Evolutionary conservation across 2,797 vertebrate species (phyloP).

Genomic region (Parauchenoglanis punctatus): DNA sequence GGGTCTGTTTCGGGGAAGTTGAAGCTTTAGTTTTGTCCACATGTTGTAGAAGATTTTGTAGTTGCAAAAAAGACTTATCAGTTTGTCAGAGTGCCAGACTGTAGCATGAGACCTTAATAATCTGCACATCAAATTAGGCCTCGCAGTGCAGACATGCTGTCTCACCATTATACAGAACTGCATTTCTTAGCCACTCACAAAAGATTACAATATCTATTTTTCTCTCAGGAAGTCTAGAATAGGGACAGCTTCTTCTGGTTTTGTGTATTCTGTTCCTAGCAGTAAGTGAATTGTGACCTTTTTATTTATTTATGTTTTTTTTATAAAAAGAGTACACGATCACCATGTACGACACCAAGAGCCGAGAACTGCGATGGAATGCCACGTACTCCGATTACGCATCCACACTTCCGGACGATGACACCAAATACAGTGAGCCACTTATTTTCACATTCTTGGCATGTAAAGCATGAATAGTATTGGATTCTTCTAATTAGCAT

Average conservation of each 20-base stretch:
- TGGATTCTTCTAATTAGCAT: too few relatives aligned
- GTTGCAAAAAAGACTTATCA: background rate
- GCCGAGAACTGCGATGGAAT: constrained; percentile 93
- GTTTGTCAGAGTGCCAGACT: background rate
- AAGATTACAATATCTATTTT: background rate
- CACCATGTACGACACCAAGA: constrained; percentile 99
- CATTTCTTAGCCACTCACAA: background rate
- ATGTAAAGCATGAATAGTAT: background rate
- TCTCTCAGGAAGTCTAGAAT: background rate
- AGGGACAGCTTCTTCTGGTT: background rate
- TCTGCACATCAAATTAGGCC: background rate
- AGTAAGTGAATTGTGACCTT: background rate
- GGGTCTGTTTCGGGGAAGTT: background rate
- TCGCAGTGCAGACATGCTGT: background rate
- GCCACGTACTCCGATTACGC: constrained; percentile 98
- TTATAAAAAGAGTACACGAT: constrained; percentile 88
- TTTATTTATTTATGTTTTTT: background rate
- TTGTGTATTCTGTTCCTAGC: background rate
- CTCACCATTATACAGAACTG: background rate
- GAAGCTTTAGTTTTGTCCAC: background rate
- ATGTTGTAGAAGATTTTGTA: background rate
- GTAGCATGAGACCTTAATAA: background rate
- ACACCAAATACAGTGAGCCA: constrained; percentile 89
- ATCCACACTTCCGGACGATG: constrained; percentile 88
- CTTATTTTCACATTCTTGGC: background rate